Evolutionary conservation across 2,113 vertebrate species (phyloP).

Genomic region (Emydocephalus ijimae): DNA sequence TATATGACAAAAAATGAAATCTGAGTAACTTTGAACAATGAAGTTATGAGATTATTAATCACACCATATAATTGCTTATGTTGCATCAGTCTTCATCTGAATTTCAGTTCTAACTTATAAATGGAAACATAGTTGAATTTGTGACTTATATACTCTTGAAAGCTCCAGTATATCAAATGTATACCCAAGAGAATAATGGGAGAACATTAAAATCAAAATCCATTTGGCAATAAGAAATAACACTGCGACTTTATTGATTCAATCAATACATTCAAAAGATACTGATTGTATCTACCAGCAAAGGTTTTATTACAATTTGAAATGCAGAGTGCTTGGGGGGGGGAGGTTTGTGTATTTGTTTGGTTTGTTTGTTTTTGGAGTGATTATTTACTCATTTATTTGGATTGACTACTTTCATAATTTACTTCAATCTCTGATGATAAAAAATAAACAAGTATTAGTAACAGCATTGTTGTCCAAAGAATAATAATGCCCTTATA

Average conservation of each 20-base stretch:
- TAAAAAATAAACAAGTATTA: slow-evolving; percentile 35
- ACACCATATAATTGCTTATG: slow-evolving; percentile 19
- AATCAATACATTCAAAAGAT: slow-evolving; percentile 61
- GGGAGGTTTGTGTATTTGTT: neutral
- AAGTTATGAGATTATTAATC: slow-evolving; percentile 38
- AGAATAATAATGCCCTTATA: slow-evolving; percentile 55
- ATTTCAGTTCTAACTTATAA: slow-evolving; percentile 7
- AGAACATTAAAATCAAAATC: slow-evolving; percentile 59
- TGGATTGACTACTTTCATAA: slow-evolving; percentile 23
- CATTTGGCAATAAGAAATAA: slow-evolving; percentile 64
- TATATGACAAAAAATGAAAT: slow-evolving; percentile 26
- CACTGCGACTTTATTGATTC: slow-evolving; percentile 72
- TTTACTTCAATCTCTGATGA: slow-evolving; percentile 6
- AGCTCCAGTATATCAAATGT: slow-evolving; percentile 33
- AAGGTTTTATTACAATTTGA: slow-evolving; percentile 64
- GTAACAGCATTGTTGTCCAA: slow-evolving; percentile 43
- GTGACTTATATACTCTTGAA: slow-evolving; percentile 20
- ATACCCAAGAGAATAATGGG: slow-evolving; percentile 45
- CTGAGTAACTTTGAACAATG: slow-evolving; percentile 20
- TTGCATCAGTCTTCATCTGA: neutral
- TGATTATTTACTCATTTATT: slow-evolving; percentile 15
- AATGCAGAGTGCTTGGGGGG: slow-evolving; percentile 37
- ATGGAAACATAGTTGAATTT: slow-evolving; percentile 19
- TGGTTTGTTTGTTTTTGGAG: neutral
- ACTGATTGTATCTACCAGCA: slow-evolving; percentile 71